phyloP scores from a whole-genome alignment of 37 sponge, comb jelly and placozoan genomes.

The Chondrosia reniformis region DNA sequence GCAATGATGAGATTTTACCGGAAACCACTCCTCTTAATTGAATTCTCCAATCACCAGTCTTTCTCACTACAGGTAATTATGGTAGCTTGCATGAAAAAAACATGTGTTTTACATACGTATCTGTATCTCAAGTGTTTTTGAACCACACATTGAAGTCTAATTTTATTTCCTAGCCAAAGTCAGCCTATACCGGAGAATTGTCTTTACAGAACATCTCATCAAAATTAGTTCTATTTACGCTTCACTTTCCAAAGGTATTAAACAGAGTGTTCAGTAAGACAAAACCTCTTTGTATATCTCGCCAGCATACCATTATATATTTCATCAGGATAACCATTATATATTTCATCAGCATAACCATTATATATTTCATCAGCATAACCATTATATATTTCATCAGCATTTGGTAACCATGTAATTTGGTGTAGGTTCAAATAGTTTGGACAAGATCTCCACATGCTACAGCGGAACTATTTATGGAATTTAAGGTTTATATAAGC shows the following conservation, averaged over 20 bases:
- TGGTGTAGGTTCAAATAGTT: constrained; percentile 34
- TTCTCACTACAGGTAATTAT: constrained; percentile 81
- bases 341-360: neutral
- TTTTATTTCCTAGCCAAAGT: constrained; percentile 22
- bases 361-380: neutral
- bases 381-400: neutral
- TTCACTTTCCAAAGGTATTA: constrained; percentile 91
- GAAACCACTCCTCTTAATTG: constrained; percentile 86
- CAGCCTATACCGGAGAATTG: constrained; percentile 57
- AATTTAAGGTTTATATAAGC: constrained; percentile 79
- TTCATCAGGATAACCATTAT: too few relatives aligned
- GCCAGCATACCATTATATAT: neutral
- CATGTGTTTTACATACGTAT: neutral
- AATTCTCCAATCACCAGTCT: constrained; percentile 76
- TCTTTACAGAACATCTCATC: constrained; percentile 67
- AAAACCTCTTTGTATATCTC: neutral
- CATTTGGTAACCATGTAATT: neutral
- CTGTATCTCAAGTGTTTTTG: neutral
- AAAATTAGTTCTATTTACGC: constrained; percentile 84
- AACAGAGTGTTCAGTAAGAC: neutral
- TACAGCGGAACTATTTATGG: constrained; percentile 84
- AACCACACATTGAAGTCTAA: neutral
- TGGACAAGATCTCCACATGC: constrained; percentile 87
- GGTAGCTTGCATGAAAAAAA: constrained; percentile 3
- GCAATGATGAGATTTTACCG: constrained; percentile 87